Evolutionary conservation across 2,113 vertebrate genomes (phyloP), one percentile per base, ranked within the genome.

Genomic region (Neopipo cinnamomea): DNA sequence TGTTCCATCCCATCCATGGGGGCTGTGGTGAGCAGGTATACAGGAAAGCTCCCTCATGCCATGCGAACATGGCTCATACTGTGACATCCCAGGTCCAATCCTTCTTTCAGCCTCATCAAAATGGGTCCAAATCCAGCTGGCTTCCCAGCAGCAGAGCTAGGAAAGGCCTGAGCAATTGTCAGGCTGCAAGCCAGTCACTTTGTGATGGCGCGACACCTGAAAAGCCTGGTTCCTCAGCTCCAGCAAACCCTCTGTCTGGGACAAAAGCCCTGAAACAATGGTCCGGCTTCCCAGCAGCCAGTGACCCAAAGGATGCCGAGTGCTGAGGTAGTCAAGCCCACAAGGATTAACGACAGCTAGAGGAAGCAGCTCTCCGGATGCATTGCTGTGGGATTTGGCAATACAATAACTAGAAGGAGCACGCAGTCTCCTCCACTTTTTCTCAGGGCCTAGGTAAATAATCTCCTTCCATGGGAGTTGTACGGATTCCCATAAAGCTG

Each of bases 381-480:
- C 76, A 70, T 61, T 8, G 9, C 72, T 3, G 3, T 82, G 94
- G 92, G 86, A 87, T 66, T 89, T 17, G 1, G 89, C 77, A 87
- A 46, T 44, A 96, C 95, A 97, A 96, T 97, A 92, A 80, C 80
- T 73, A 89, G 89, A 93, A 95, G 95, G 80, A 95, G 88, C 76
- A 61, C 3, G 14, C 15, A 31, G 73, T 61, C 76, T 94, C 77
- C 88, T 86, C 20, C 2, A 73, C 25, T 86, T 82, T 97, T 96
- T 96, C 96, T 97, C 96, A 96, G 80, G 52, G 37, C 37, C 86
- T 93, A 93, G 80, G 89, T 93, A 96, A 96, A 97, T 96, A 97
- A 96, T 94, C 70, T 66, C 83, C 30, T 92, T 94, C 92, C 80
- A 94, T 12, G 10, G 66, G 22, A 93, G 62, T 42, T 4, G 2